Percentiles rank a stretch among this genome's conserved stretches.
Evolutionary conservation across 2,888 invertebrate species (phyloP).

Genomic region (Blera fallax): DNA sequence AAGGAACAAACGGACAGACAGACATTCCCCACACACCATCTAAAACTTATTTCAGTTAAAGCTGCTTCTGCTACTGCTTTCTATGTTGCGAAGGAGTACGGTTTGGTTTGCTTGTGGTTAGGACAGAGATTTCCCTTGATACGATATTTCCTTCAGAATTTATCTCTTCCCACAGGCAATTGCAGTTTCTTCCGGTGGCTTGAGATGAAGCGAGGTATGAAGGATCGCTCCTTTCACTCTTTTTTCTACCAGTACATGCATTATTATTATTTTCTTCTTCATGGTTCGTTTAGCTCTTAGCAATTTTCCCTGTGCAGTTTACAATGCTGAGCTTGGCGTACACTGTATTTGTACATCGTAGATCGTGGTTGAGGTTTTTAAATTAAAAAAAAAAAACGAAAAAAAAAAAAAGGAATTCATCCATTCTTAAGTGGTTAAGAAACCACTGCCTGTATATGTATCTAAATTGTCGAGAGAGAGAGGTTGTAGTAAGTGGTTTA

Average conservation of each 20-base stretch:
- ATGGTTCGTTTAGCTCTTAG: slow-evolving; percentile 17
- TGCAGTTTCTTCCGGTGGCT: slow-evolving; percentile 57
- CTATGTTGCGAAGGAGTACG: background rate
- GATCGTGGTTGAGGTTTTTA: background rate
- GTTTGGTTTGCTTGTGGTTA: slow-evolving; percentile 30
- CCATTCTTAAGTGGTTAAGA: background rate
- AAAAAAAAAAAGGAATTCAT: background rate
- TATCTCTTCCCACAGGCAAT: slow-evolving; percentile 50
- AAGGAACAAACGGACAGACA: slow-evolving; percentile 17
- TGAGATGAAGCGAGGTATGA: background rate
- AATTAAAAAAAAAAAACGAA: background rate
- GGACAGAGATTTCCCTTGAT: slow-evolving; percentile 57
- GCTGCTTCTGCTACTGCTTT: background rate
- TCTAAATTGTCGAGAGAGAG: background rate
- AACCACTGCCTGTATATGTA: background rate
- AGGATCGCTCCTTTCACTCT: background rate
- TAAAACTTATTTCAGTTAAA: background rate
- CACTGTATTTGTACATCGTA: background rate
- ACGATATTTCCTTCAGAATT: slow-evolving; percentile 58
- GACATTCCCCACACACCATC: background rate
- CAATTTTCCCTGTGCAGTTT: slow-evolving; percentile 10
- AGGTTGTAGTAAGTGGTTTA: slow-evolving; percentile 20
- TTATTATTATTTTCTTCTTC: slow-evolving; percentile 41
- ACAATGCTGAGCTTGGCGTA: background rate
- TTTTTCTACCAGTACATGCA: background rate